Evolutionary conservation across 2,797 vertebrate species (phyloP).

Genomic region (Malurus leucopterus): DNA sequence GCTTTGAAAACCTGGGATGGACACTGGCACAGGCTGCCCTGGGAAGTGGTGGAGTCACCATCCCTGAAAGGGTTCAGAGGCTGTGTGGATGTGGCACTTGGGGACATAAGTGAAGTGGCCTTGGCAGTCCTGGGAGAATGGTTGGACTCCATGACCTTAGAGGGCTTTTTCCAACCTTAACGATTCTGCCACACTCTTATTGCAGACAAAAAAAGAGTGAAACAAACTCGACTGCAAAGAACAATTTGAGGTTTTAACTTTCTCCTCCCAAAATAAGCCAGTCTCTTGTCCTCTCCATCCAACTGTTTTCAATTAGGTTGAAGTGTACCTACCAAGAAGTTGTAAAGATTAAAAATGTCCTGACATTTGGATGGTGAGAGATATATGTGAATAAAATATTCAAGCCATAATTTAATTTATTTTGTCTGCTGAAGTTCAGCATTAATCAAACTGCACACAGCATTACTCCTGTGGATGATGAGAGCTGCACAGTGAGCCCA

Average conservation of each 20-base stretch:
- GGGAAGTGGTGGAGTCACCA: background rate
- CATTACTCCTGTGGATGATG: background rate
- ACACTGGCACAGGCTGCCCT: background rate
- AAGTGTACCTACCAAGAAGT: background rate
- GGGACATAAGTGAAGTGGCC: background rate
- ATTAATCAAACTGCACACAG: background rate
- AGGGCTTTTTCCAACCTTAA: background rate
- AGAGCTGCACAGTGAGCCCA: background rate
- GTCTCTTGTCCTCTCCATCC: background rate
- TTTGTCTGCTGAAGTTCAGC: background rate
- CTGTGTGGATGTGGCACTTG: background rate
- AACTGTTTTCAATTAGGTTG: background rate
- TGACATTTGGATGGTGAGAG: background rate
- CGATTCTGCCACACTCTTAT: background rate
- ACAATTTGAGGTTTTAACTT: background rate
- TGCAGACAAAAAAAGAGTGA: background rate
- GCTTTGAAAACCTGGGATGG: background rate
- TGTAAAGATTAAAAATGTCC: background rate
- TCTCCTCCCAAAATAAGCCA: background rate
- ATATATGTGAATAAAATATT: background rate
- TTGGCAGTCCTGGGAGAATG: background rate
- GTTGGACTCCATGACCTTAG: background rate
- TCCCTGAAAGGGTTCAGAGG: background rate
- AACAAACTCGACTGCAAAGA: background rate
- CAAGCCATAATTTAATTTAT: background rate